phyloP scores from a whole-genome alignment of 2,113 vertebrate species.

The Crocuta crocuta region DNA sequence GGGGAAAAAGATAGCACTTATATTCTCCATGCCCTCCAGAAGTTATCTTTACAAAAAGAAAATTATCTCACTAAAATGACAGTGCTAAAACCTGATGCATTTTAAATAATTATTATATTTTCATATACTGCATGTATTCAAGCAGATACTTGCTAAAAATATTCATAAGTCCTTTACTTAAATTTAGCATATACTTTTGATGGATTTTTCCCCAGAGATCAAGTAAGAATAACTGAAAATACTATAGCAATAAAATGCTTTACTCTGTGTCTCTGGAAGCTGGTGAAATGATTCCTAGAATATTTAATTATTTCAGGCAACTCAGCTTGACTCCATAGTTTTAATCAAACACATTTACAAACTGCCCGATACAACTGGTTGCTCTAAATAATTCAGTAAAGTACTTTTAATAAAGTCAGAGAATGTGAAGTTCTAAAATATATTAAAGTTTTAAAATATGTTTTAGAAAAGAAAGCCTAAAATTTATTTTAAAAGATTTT shows the following conservation, averaged over 20 bases:
- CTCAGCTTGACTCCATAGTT: neutral
- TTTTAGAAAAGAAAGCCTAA: neutral
- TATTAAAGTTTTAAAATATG: constrained; percentile 9
- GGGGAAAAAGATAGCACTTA: neutral
- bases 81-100: neutral
- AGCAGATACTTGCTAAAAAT: neutral
- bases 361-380: constrained; percentile 44
- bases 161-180: neutral
- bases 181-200: neutral
- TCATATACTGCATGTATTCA: neutral
- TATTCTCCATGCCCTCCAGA: neutral
- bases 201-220: neutral
- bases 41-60: neutral
- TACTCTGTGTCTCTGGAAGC: neutral
- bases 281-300: neutral
- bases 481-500: neutral
- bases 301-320: neutral
- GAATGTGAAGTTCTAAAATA: neutral
- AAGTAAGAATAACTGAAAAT: neutral
- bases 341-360: constrained; percentile 13
- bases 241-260: neutral
- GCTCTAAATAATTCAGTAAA: constrained; percentile 33
- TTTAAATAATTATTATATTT: neutral
- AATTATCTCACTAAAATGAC: neutral
- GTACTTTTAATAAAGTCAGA: neutral